These are phyloP conservation scores for Prenolepis imparis DNA, from an alignment of 2,888 invertebrate species.

Conservation along the genomic window DNA sequence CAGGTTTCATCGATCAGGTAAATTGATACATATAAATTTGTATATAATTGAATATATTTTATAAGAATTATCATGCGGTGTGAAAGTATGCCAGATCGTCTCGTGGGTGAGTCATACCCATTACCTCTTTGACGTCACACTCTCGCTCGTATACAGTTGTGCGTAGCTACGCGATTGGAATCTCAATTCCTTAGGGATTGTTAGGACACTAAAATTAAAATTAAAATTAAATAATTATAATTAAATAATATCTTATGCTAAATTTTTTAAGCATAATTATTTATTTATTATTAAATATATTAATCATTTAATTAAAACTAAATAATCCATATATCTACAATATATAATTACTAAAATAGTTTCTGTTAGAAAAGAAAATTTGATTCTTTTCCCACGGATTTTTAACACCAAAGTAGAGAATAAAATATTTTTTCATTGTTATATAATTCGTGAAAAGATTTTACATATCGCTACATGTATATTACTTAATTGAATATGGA, in stretches of 20 bases:
- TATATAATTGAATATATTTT: not conserved
- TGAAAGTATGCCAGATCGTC: no score
- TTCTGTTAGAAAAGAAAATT: not conserved
- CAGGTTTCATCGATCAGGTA: not conserved
- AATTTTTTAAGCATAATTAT: not conserved
- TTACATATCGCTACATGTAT: not conserved
- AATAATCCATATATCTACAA: not conserved
- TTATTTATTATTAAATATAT: no score
- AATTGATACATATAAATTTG: constrained; percentile 2
- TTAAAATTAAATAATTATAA: not conserved
- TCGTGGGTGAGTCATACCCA: constrained; percentile 6
- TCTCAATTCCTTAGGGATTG: not conserved
- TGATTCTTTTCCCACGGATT: not conserved
- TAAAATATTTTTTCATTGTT: not conserved
- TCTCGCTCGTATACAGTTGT: not conserved
- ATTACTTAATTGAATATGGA: no score
- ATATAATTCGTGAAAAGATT: not conserved
- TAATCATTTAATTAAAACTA: not conserved
- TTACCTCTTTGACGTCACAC: not conserved
- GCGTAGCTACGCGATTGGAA: not conserved
- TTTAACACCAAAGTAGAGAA: not conserved
- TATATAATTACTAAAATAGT: not conserved
- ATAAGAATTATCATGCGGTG: not conserved
- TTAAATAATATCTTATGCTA: not conserved
- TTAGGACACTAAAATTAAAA: not conserved